These are phyloP conservation scores for Pelochelys cantorii DNA, from an alignment of 2,797 vertebrate genomes.

Conservation along the genomic window DNA sequence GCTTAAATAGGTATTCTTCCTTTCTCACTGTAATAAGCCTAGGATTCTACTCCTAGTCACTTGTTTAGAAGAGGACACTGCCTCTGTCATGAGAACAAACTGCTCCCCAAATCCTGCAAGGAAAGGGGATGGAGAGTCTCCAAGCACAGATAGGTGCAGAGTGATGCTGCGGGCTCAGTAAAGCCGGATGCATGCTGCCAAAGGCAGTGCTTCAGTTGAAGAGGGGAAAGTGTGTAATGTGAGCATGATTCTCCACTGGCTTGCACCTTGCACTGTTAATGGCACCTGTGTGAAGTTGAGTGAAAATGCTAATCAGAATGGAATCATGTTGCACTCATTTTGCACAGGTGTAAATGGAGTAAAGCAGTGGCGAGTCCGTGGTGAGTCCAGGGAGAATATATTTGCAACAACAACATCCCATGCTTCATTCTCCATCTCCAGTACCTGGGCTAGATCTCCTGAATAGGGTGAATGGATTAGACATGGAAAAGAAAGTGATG, in stretches of 20 bases:
- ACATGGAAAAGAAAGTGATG: accelerated
- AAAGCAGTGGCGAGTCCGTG: accelerated
- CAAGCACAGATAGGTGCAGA: accelerated
- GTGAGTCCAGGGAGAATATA: not conserved
- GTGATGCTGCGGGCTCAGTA: not conserved
- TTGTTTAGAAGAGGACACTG: not conserved
- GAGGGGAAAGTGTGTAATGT: not conserved
- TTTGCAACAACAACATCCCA: not conserved
- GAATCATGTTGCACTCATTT: not conserved
- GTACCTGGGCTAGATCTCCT: not conserved
- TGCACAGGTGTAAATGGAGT: not conserved
- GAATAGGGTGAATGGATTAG: not conserved
- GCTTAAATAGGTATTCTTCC: not conserved
- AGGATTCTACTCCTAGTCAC: not conserved
- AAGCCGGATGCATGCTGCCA: not conserved
- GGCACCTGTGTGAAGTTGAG: not conserved
- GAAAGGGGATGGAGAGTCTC: not conserved
- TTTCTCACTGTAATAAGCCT: not conserved
- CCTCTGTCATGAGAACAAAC: not conserved
- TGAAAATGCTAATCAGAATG: not conserved
- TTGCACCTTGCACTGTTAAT: not conserved
- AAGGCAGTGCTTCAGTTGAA: not conserved
- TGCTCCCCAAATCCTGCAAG: not conserved
- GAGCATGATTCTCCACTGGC: not conserved
- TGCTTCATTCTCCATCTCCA: not conserved